Base-by-base conservation (phyloP, 1,140 invertebrate genomes). In the Nebria ingens region DNA sequence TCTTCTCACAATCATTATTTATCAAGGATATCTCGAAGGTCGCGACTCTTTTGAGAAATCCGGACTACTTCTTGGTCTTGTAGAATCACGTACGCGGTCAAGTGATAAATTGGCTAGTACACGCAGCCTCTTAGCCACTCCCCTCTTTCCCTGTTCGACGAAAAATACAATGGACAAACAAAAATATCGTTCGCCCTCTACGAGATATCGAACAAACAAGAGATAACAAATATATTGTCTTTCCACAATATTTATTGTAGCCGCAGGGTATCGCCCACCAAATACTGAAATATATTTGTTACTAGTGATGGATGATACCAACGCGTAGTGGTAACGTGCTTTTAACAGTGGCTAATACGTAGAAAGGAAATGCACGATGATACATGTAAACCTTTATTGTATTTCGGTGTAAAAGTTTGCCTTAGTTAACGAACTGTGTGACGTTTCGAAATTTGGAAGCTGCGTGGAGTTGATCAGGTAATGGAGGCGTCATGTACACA, bases 401-500 rank as follows among this genome's bases (percentile, higher is more conserved):
- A n/a, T n/a, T n/a, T n/a, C n/a, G n/a, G n/a, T 34, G 25, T 34
- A 34, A 34, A n/a, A 34, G 25, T 34, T 34, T n/a, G n/a, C n/a
- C n/a, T n/a, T n/a, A 34, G 25, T 34, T 34, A 34, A 34, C n/a
- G 25, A 34, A 34, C 25, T 9, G 25, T 9, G 25, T 34, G 25
- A 34, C 25, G n/a, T 6, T 6, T n/a, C 25, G 25, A 34, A 34
- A 34, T 34, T n/a, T 34, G n/a, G n/a, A n/a, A n/a, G n/a, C n/a
- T n/a, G n/a, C n/a, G n/a, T 17, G 15, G 15, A 9, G 40, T 45
- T 45, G 40, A 45, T 45, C 40, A 45, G 9, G 40, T 45, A 45
- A 45, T 45, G 40, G 40, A 45, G 3, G 15, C 40, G 17, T 17
- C 40, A 45, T 45, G 40, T 45, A 45, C 40, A 45, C 40, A 45